Percentiles rank a stretch among this genome's conserved stretches.
phyloP scores from a whole-genome alignment of 2,888 invertebrate species.

The Onthophagus sagittarius region DNA sequence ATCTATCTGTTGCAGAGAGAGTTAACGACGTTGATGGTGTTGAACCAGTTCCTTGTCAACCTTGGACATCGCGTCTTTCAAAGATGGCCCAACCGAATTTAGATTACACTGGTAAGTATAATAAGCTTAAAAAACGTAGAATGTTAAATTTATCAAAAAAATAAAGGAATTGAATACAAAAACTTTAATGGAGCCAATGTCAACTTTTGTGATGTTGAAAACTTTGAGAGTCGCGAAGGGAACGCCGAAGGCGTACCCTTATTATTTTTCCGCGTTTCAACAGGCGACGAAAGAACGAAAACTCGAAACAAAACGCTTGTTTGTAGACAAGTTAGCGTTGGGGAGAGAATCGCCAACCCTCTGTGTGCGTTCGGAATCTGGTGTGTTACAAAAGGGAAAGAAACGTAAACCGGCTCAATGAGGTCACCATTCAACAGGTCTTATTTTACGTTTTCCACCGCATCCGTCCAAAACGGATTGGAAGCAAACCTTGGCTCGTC shows the following conservation, averaged over 20 bases:
- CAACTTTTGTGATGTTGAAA: neutral
- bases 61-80: constrained; percentile 88
- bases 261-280: neutral
- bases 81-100: constrained; percentile 93
- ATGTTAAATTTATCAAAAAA: too few relatives aligned
- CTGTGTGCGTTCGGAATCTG: neutral
- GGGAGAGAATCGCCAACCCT: neutral
- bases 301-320: neutral
- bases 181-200: neutral
- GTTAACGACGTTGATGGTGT: constrained; percentile 66
- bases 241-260: neutral
- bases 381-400: neutral
- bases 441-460: neutral
- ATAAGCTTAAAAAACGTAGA: too few relatives aligned
- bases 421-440: neutral
- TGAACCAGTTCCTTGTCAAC: constrained; percentile 71
- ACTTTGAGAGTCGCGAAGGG: neutral
- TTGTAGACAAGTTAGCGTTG: neutral
- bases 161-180: neutral
- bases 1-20: constrained; percentile 57
- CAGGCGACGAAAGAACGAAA: neutral
- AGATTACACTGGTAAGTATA: constrained; percentile 76
- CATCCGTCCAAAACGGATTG: neutral
- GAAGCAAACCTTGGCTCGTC: neutral
- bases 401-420: neutral